Evolutionary conservation across 30 jellyfish, hydroid and myxozoan species (phyloP).

Genomic region (Sanderia malayensis): DNA sequence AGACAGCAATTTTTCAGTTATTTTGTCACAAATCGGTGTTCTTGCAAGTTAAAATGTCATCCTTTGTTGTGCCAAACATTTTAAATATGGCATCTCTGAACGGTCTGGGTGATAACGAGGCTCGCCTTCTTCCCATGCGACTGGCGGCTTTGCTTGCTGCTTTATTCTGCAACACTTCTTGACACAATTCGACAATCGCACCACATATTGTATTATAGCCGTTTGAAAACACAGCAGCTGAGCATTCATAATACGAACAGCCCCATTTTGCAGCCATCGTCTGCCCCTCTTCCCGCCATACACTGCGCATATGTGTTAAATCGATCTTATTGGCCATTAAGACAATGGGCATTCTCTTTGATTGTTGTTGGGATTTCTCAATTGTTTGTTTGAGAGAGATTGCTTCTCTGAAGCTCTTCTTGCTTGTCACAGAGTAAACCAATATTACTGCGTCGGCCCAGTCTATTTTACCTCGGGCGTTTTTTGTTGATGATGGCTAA

Average conservation of each 20-base stretch:
- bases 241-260: slow-evolving; percentile 68
- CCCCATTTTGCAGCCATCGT: slow-evolving; percentile 49
- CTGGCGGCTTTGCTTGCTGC: slow-evolving; percentile 25
- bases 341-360: slow-evolving; percentile 54
- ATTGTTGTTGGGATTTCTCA: slow-evolving; percentile 18
- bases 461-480: slow-evolving; percentile 40
- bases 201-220: slow-evolving; percentile 69
- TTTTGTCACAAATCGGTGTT: slow-evolving; percentile 34
- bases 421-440: slow-evolving; percentile 70
- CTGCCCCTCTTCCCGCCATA: slow-evolving; percentile 54
- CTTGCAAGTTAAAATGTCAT: slow-evolving; percentile 53
- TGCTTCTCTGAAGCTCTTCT: slow-evolving; percentile 48
- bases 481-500: not conserved
- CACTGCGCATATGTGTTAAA: slow-evolving; percentile 42
- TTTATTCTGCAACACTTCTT: slow-evolving; percentile 40
- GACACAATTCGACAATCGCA: slow-evolving; percentile 61
- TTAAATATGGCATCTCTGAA: slow-evolving; percentile 74
- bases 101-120: slow-evolving; percentile 82
- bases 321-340: slow-evolving; percentile 73
- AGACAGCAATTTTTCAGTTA: too few species aligned
- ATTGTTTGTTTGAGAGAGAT: slow-evolving; percentile 20
- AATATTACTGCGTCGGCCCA: slow-evolving; percentile 77
- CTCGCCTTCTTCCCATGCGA: slow-evolving; percentile 59
- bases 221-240: slow-evolving; percentile 67
- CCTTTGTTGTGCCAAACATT: slow-evolving; percentile 77